Evolutionary conservation across 53 echinoderm and acorn worm genomes (phyloP).

Genomic region (Astropecten irregularis): DNA sequence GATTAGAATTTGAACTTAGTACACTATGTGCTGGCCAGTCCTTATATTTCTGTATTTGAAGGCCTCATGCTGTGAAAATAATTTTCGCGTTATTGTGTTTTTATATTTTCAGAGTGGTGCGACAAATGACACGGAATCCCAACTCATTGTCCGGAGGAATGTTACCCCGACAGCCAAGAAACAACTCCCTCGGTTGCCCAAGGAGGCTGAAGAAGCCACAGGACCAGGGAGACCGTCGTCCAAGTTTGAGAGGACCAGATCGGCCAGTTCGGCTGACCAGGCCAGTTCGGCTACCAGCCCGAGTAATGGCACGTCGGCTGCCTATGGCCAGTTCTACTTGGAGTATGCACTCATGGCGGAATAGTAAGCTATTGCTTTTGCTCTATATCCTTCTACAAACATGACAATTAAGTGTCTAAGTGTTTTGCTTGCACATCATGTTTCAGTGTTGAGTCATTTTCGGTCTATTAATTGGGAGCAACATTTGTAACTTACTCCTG

Average conservation of each 20-base stretch:
- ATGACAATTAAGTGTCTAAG: no score
- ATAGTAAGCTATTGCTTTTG: conserved; percentile 71
- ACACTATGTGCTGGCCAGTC: no score
- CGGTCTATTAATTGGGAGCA: no score
- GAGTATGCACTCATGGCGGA: conserved; percentile 97
- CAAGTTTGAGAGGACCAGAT: conserved; percentile 24
- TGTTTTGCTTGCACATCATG: no score
- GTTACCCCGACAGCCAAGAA: conserved; percentile 50
- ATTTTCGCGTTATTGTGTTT: background rate
- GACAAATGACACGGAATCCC: conserved; percentile 13
- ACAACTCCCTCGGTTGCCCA: conserved; percentile 67
- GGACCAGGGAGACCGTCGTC: conserved; percentile 40
- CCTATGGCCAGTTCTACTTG: conserved; percentile 93
- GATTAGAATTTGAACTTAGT: no score
- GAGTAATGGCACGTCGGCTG: conserved; percentile 64
- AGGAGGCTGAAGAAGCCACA: conserved; percentile 52
- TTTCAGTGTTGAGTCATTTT: no score
- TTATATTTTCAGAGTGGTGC: conserved; percentile 4
- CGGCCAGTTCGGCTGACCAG: conserved; percentile 42
- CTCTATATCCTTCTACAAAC: no score
- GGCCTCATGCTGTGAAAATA: no score
- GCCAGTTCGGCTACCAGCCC: conserved; percentile 30
- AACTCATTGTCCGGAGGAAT: conserved; percentile 36
- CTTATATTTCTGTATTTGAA: no score
- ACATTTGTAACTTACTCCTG: background rate